phyloP scores from a whole-genome alignment of 2,888 invertebrate genomes.

The Dolichomitus sp. region DNA sequence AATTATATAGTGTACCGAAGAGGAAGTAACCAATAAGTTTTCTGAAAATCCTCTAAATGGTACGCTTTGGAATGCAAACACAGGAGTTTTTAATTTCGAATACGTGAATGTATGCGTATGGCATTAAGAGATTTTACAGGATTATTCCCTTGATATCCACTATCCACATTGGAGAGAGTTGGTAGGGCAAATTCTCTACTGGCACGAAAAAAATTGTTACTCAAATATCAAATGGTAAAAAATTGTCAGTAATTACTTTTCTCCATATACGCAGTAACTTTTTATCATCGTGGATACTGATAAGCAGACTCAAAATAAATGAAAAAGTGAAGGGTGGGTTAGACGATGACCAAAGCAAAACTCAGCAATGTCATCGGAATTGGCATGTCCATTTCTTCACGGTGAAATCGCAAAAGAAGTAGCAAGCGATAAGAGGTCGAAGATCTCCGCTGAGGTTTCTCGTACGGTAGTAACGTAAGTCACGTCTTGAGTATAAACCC shows the following conservation, averaged over 20 bases:
- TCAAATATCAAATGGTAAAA: no score
- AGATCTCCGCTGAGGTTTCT: slow-evolving; percentile 56
- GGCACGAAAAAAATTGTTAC: no score
- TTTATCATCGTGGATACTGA: neutral
- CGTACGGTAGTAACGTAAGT: slow-evolving; percentile 57
- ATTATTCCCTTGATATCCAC: no score
- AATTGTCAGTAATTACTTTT: neutral
- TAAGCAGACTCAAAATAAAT: neutral
- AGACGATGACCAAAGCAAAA: slow-evolving; percentile 1
- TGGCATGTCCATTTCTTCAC: neutral
- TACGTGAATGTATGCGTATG: no score
- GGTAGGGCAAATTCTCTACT: no score
- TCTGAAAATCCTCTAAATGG: neutral
- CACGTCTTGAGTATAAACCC: slow-evolving; percentile 72
- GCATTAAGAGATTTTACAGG: no score
- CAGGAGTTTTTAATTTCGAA: no score
- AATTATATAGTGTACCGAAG: no score
- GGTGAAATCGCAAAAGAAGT: slow-evolving; percentile 20
- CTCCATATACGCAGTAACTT: neutral
- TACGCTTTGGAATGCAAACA: no score
- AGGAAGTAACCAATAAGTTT: neutral
- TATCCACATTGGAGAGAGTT: no score
- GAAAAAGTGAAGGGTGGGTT: neutral
- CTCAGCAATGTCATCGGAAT: slow-evolving; percentile 5
- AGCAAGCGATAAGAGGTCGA: slow-evolving; percentile 30